Conservation (phyloP, 37 sponge, comb jelly and placozoan genomes). For the Aplysina aerophoba region DNA sequence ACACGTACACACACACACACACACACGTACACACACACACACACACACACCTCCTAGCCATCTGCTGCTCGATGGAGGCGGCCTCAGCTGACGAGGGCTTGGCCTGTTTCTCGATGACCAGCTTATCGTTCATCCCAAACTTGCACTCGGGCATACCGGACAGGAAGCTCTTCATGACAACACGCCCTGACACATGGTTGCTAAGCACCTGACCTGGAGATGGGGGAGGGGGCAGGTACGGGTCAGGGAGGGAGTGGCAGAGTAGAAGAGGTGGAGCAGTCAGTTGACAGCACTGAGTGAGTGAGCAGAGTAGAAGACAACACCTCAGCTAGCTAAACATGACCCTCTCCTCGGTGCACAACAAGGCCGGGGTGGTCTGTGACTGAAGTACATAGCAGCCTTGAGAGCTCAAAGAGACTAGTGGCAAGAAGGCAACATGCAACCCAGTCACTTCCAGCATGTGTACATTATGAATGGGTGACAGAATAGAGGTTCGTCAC, state of each 20-base stretch:
- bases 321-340: too few relatives aligned
- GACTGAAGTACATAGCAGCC: too few relatives aligned
- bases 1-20: neutral
- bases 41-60: conserved; percentile 47
- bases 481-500: too few relatives aligned
- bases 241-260: neutral
- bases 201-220: conserved; percentile 82
- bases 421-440: too few relatives aligned
- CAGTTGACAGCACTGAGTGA: too few relatives aligned
- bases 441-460: too few relatives aligned
- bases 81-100: conserved; percentile 86
- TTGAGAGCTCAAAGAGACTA: too few relatives aligned
- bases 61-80: conserved; percentile 59
- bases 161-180: conserved; percentile 93
- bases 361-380: too few relatives aligned
- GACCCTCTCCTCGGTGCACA: too few relatives aligned
- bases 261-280: neutral
- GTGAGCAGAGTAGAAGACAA: too few relatives aligned
- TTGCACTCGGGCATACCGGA: conserved; percentile 99
- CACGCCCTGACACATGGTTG: conserved; percentile 92
- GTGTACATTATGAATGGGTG: too few relatives aligned
- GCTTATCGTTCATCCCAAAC: conserved; percentile 99
- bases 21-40: neutral
- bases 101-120: conserved; percentile 88
- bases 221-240: neutral